A percentile compares a stretch with the other conserved stretches of the same genome.
phyloP scores from a whole-genome alignment of 2,113 vertebrate genomes.

The Setophaga petechia region DNA sequence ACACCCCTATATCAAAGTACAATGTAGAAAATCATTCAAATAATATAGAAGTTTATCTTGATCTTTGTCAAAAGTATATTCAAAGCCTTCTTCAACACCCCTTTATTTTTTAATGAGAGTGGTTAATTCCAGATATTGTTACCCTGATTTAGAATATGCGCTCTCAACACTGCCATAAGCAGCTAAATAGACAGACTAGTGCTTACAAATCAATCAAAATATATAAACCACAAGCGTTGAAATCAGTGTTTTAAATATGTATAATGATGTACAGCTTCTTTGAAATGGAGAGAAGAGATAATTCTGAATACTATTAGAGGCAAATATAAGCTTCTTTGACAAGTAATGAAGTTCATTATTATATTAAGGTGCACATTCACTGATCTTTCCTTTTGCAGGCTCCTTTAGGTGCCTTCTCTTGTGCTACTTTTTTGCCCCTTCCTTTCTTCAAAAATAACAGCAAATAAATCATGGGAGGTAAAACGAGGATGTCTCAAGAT shows the following conservation, averaged over 20 bases:
- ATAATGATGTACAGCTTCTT: background rate
- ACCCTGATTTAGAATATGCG: background rate
- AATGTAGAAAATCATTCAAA: background rate
- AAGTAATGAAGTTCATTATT: background rate
- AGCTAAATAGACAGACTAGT: background rate
- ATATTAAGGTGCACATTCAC: rapidly evolving
- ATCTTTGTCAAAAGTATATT: background rate
- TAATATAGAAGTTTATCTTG: rapidly evolving
- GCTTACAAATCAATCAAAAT: background rate
- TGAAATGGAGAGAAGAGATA: background rate
- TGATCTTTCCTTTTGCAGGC: background rate
- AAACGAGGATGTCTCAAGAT: background rate
- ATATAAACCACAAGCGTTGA: background rate
- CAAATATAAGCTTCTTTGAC: background rate
- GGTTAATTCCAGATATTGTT: background rate
- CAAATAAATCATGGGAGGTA: background rate
- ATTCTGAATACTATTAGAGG: background rate
- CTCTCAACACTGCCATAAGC: background rate
- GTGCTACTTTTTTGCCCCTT: background rate
- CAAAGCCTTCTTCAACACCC: background rate
- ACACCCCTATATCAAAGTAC: background rate
- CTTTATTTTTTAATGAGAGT: background rate
- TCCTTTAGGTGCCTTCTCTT: background rate
- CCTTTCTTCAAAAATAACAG: background rate
- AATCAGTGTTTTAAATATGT: background rate